Evolutionary conservation across 1,140 invertebrate species (phyloP), one percentile per base, ranked within the genome.

Genomic region (Delia radicum): DNA sequence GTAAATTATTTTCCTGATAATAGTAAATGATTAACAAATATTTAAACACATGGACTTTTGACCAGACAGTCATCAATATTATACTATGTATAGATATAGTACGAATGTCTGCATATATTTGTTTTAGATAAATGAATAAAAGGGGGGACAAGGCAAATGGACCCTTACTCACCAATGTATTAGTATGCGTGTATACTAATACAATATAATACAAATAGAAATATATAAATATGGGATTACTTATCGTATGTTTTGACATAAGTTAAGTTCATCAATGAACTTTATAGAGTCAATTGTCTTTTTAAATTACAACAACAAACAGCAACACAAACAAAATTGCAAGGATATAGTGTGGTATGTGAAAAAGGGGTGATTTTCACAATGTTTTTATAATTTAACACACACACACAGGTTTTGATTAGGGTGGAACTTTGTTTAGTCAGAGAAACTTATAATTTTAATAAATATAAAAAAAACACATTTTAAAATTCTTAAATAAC

Each of bases 161-260:
- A n/a, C n/a, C 48, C 8, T 55, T 55, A 6, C 3, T 7, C 48
- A 21, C 18, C 12, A 21, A 55, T 55, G 48, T 6, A 6, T 55
- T 21, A 21, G 48, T 48, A 18, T 21, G 18, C 21, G 18, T 21
- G 15, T 21, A 55, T 55, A 3, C 8, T 37, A 10, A 1, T 37
- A 13, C 3, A n/a, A n/a, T n/a, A n/a, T n/a, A n/a, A n/a, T n/a
- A n/a, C n/a, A n/a, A n/a, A n/a, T n/a, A n/a, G 37, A 55, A 55
- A 55, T 55, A 55, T n/a, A n/a, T 3, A 55, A 55, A 55, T 55
- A 55, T 18, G n/a, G 48, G 48, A 55, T 55, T 55, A 55, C 48
- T 55, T 84, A 84, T 81, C 82, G 81, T 81, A 84, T 84, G 82
- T 84, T 84, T 84, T 84, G 82, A 84, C 82, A 84, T 84, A 84